Percentiles rank a stretch among this genome's conserved stretches.
Conservation (phyloP, 2,888 invertebrate genomes). For the Cantharis flavilabris region DNA sequence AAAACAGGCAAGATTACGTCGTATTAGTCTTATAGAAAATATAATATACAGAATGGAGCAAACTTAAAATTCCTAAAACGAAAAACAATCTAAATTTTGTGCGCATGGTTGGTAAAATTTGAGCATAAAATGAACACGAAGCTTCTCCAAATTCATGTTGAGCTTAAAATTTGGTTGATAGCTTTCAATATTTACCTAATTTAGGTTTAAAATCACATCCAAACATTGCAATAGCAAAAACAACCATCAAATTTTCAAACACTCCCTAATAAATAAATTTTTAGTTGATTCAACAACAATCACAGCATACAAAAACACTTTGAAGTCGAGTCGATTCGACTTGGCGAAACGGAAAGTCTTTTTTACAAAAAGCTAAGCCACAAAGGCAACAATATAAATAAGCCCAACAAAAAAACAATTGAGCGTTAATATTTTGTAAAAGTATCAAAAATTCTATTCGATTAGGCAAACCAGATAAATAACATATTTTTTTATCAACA, state of each 20-base stretch:
- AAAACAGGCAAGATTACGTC: not conserved
- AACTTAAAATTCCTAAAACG: not conserved
- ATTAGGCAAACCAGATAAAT: not conserved
- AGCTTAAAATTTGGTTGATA: not conserved
- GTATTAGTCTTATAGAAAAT: not conserved
- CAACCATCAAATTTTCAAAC: not conserved
- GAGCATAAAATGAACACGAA: not conserved
- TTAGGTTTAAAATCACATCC: not conserved
- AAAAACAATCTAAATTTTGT: not conserved
- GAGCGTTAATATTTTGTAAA: slow-evolving; percentile 6
- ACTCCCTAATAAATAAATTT: not conserved
- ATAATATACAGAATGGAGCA: not conserved
- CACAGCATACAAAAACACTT: not conserved
- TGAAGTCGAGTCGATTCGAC: not conserved
- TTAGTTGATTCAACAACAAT: not conserved
- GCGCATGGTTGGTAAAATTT: not conserved
- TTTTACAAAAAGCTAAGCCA: slow-evolving; percentile 2
- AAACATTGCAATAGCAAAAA: not conserved
- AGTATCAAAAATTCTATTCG: slow-evolving; percentile 14
- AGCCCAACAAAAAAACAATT: slow-evolving; percentile 1
- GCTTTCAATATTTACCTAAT: not conserved
- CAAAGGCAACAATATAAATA: slow-evolving; percentile 1
- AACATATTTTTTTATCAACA: not conserved
- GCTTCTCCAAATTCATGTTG: not conserved
- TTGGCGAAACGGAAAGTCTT: not conserved